Evolutionary conservation across 1,140 invertebrate genomes (phyloP).

Genomic region (Caenorhabditis inopinata): DNA sequence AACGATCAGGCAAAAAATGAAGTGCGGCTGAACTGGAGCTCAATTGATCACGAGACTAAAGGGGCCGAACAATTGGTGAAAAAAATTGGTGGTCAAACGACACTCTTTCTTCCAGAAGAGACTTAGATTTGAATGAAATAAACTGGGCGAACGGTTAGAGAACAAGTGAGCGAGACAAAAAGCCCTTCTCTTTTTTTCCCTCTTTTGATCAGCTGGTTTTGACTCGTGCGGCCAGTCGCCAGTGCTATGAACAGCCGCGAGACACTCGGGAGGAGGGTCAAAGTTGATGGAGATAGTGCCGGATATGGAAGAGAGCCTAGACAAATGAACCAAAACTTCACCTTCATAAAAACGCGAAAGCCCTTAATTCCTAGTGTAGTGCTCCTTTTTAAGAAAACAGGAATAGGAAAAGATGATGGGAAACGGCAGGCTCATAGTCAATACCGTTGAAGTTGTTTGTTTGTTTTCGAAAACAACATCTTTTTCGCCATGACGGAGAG

Average conservation of each 20-base stretch:
- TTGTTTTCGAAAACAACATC: slow-evolving; percentile 4
- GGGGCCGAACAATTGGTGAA: slow-evolving; percentile 15
- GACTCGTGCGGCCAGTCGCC: slow-evolving; percentile 29
- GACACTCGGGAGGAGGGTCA: slow-evolving; percentile 26
- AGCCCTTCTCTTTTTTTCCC: neutral
- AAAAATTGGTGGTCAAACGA: slow-evolving; percentile 31
- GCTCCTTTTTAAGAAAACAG: neutral
- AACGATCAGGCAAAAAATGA: neutral
- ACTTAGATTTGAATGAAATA: neutral
- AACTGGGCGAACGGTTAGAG: slow-evolving; percentile 29
- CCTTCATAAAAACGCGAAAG: neutral
- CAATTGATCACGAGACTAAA: slow-evolving; percentile 26
- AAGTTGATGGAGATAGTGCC: slow-evolving; percentile 24
- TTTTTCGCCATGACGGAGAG: too few species aligned
- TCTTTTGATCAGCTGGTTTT: slow-evolving; percentile 5
- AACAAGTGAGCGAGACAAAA: slow-evolving; percentile 11
- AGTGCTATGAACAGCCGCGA: slow-evolving; percentile 9
- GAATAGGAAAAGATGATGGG: neutral
- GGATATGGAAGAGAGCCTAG: neutral
- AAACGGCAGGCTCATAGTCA: slow-evolving; percentile 13
- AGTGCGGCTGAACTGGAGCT: neutral
- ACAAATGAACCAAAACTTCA: neutral
- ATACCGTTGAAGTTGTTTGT: slow-evolving; percentile 14
- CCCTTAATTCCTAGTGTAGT: neutral
- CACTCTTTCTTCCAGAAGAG: neutral